Evolutionary conservation across 2,797 vertebrate species (phyloP), one percentile per base, ranked within the genome.

Genomic region (Cossypha dichroa): DNA sequence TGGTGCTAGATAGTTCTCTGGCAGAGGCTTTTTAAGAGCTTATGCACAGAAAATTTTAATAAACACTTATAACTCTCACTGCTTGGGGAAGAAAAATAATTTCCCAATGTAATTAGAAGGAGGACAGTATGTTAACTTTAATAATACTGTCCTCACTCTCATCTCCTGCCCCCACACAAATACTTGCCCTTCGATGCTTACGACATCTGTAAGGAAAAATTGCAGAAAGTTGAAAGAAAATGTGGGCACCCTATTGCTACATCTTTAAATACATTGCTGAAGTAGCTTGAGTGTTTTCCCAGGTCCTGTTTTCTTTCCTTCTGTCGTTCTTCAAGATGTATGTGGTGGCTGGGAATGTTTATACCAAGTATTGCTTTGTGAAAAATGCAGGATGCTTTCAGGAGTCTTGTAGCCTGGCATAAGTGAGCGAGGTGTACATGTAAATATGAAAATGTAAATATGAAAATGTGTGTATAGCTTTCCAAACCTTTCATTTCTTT

Each of bases 381-480:
- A 62, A 84, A 49, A 83, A 36, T 1, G 6, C 62, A 55, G 73
- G 52, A 62, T 0, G 22, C 54, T 92, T 89, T 96, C 75, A 63
- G 89, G 84, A n/a, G 87, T 91, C 58, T 77, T 59, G 66, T 64
- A 81, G 82, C 72, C 51, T 51, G 67, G 77, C 28, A 1, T 58
- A 48, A 66, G 33, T 7, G 67, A 95, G 66, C 31, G 1, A 96
- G 90, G 74, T 96, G 93, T 97, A 96, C 63, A 93, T 96, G 90
- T 96, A 73, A 96, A 83, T 97, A 94, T 96, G 90, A 95, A 73
- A 95, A 83, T 97, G 96, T 97, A 96, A 83, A 96, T 93, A 96
- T 88, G 94, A 88, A 94, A 69, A 93, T 95, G 92, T 81, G 88
- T 97, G 88, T 93, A 95, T 96, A 97, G 84, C 95, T 91, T 96